Conservation (phyloP, 1,140 invertebrate genomes). For the Drosophila leontia region DNA sequence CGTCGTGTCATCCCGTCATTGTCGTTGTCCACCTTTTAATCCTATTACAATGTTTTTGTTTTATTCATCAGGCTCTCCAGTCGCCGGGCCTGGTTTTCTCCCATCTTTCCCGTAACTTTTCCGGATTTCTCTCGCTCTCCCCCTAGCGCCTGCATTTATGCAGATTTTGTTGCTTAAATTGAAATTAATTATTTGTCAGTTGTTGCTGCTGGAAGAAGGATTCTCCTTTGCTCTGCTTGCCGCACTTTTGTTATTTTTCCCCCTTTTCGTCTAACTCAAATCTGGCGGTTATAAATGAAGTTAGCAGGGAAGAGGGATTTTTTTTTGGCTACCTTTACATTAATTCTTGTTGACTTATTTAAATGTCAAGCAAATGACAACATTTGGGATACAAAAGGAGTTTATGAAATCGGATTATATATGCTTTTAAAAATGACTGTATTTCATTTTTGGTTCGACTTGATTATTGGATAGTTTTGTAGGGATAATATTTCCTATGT, state of each 20-base stretch:
- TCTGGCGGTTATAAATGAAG: conserved; percentile 68
- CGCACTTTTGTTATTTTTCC: conserved; percentile 20
- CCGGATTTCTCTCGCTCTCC: conserved; percentile 3
- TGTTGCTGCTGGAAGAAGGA: conserved; percentile 56
- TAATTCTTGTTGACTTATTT: conserved; percentile 68
- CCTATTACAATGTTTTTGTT: conserved; percentile 81
- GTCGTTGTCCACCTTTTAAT: conserved; percentile 77
- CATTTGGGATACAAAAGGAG: background rate
- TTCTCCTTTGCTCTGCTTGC: conserved; percentile 8
- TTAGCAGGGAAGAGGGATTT: conserved; percentile 2
- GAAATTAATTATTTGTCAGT: conserved; percentile 83
- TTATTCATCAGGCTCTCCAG: conserved; percentile 71
- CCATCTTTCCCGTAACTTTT: conserved; percentile 40
- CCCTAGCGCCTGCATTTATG: conserved; percentile 62
- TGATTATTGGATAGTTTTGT: too few relatives aligned
- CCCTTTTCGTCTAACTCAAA: conserved; percentile 18
- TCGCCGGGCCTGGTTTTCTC: conserved; percentile 10
- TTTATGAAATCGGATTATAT: background rate
- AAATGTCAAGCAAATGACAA: conserved; percentile 63
- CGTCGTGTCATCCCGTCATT: conserved; percentile 60
- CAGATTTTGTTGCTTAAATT: conserved; percentile 81
- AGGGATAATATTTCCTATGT: too few relatives aligned
- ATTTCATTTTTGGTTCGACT: too few relatives aligned
- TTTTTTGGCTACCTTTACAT: conserved; percentile 37
- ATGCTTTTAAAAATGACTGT: background rate